These are phyloP conservation scores for Oryzias woworae DNA, from an alignment of 2,113 vertebrate species.

Conservation along the genomic window DNA sequence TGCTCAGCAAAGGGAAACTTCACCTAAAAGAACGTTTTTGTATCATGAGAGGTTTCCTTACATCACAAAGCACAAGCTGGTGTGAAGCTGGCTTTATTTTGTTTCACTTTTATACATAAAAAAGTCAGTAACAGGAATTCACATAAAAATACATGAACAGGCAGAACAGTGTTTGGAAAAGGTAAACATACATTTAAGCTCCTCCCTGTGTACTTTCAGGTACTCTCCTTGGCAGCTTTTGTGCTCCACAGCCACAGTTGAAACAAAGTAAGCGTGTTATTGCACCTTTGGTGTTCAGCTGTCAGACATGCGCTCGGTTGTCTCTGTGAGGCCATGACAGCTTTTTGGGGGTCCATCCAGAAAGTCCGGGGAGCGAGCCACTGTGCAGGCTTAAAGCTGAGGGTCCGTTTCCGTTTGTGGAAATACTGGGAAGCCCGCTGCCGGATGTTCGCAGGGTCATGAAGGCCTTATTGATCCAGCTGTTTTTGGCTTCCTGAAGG, in stretches of 20 bases:
- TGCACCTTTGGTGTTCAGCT: not conserved
- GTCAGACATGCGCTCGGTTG: constrained; percentile 32
- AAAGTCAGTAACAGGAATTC: not conserved
- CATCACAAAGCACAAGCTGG: constrained; percentile 1
- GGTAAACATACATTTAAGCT: not conserved
- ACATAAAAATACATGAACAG: not conserved
- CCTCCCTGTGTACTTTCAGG: constrained; percentile 1
- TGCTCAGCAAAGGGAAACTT: not conserved
- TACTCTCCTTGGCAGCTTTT: constrained; percentile 4
- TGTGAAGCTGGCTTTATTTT: not conserved
- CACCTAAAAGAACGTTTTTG: not conserved
- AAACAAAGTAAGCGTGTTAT: not conserved
- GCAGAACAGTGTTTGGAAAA: not conserved
- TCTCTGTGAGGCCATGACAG: constrained; percentile 50
- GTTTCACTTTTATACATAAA: not conserved
- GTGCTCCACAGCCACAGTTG: not conserved
- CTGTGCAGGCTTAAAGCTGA: constrained; percentile 15
- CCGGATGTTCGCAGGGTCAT: constrained; percentile 88
- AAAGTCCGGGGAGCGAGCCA: constrained; percentile 26
- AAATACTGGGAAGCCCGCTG: constrained; percentile 9
- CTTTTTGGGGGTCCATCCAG: constrained; percentile 50
- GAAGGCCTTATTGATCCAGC: constrained; percentile 95
- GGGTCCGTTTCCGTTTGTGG: constrained; percentile 20
- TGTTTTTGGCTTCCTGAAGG: constrained; percentile 92
- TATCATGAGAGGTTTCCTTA: constrained; percentile 12